phyloP scores from a whole-genome alignment of 2,888 invertebrate species.

The Slavum lentiscoides region DNA sequence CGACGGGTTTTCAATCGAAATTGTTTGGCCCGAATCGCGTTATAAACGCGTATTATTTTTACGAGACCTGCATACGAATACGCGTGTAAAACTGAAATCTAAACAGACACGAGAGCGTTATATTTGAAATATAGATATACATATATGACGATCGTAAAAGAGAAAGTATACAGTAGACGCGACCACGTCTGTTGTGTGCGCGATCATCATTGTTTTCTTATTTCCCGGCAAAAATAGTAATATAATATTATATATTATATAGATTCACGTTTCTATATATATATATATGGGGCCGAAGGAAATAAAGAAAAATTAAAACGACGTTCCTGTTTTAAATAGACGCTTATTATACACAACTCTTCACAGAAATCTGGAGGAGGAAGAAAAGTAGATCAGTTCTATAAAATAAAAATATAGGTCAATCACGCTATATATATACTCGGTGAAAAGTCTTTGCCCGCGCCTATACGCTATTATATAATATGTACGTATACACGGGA shows the following conservation, averaged over 20 bases:
- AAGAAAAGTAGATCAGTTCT: background rate
- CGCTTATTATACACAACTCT: background rate
- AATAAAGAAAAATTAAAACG: background rate
- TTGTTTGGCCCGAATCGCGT: no score
- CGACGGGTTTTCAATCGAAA: no score
- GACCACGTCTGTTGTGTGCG: background rate
- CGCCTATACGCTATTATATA: background rate
- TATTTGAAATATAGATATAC: background rate
- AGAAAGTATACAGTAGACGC: background rate
- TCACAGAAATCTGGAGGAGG: background rate
- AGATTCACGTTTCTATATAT: background rate
- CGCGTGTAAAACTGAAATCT: constrained; percentile 1
- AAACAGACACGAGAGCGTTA: background rate
- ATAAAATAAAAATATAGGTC: background rate
- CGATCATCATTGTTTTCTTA: background rate
- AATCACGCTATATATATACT: background rate
- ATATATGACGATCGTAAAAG: background rate
- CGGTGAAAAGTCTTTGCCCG: background rate
- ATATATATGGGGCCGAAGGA: background rate
- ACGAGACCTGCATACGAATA: no score
- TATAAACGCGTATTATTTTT: no score
- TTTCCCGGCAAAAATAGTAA: background rate
- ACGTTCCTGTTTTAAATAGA: background rate
- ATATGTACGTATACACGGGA: background rate
- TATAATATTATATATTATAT: background rate